Percentiles rank a stretch among this genome's conserved stretches.
These are phyloP conservation scores for Rhysida immarginata DNA, from an alignment of 1,140 invertebrate genomes.

Conservation along the genomic window DNA sequence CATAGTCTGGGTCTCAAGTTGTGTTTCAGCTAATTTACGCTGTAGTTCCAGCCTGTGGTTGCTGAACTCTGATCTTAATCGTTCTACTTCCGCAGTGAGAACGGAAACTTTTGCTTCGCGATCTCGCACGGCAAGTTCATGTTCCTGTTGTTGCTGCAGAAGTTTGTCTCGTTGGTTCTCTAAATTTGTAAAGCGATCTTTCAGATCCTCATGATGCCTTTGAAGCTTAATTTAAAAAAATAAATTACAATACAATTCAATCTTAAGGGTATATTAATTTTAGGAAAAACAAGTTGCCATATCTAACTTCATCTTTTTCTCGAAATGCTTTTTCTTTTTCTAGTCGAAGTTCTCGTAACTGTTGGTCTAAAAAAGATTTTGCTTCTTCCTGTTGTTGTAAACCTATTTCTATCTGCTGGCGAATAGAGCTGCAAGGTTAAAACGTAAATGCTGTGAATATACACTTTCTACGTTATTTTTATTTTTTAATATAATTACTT, in stretches of 20 bases:
- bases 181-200: not conserved
- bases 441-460: no score
- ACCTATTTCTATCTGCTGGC: no score
- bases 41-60: constrained; percentile 14
- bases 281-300: not conserved
- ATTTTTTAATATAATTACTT: no score
- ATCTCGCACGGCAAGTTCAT: constrained; percentile 11
- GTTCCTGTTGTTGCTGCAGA: not conserved
- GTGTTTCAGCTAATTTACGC: constrained; percentile 14
- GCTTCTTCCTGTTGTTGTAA: not conserved
- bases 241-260: not conserved
- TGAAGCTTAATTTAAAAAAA: not conserved
- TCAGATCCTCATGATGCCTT: not conserved
- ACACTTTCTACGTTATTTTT: no score
- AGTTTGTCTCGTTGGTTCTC: not conserved
- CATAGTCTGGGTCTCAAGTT: constrained; percentile 9
- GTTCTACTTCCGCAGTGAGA: constrained; percentile 14
- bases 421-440: no score
- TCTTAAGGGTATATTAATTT: not conserved
- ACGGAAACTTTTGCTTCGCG: constrained; percentile 11
- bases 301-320: not conserved
- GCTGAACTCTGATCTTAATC: constrained; percentile 12
- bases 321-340: not conserved
- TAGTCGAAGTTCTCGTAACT: not conserved
- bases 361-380: not conserved